These are phyloP conservation scores for Bombus fervidus DNA, from an alignment of 1,140 invertebrate genomes.

Conservation along the genomic window DNA sequence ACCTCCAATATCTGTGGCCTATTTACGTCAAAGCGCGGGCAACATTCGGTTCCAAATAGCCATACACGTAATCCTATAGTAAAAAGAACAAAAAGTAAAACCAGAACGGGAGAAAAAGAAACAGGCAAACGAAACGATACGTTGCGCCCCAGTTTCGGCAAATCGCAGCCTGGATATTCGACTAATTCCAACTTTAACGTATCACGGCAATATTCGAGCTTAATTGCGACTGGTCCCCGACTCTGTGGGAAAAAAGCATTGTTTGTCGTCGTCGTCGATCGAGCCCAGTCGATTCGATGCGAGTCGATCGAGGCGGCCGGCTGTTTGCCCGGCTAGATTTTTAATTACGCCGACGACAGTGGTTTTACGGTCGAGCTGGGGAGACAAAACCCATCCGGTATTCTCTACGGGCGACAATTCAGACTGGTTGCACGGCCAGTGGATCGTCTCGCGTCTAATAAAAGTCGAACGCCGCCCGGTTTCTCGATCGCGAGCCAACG, in stretches of 20 bases:
- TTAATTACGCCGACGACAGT: conserved; percentile 63
- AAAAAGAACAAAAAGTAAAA: neutral
- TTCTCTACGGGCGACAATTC: conserved; percentile 57
- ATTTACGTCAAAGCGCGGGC: conserved; percentile 6
- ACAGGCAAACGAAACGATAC: neutral
- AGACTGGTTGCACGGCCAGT: conserved; percentile 36
- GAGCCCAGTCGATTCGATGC: neutral
- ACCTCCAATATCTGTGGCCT: neutral
- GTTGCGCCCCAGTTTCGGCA: conserved; percentile 11
- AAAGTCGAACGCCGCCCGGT: conserved; percentile 54
- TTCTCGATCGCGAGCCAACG: conserved; percentile 49
- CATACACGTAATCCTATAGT: neutral
- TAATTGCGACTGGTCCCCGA: conserved; percentile 26
- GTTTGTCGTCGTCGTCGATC: conserved; percentile 41
- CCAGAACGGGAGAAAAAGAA: neutral
- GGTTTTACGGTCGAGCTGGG: conserved; percentile 47
- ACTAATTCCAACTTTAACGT: conserved; percentile 33
- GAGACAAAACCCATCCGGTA: conserved; percentile 43
- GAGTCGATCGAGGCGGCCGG: neutral
- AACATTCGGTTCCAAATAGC: neutral
- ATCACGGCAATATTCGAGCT: conserved; percentile 47
- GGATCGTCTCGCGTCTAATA: conserved; percentile 61
- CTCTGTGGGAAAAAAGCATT: conserved; percentile 12
- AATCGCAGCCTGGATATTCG: conserved; percentile 35
- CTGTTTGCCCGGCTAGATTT: conserved; percentile 52